These are phyloP conservation scores for Xiphorhynchus erythropygius DNA, from an alignment of 2,797 vertebrate genomes.

Conservation along the genomic window DNA sequence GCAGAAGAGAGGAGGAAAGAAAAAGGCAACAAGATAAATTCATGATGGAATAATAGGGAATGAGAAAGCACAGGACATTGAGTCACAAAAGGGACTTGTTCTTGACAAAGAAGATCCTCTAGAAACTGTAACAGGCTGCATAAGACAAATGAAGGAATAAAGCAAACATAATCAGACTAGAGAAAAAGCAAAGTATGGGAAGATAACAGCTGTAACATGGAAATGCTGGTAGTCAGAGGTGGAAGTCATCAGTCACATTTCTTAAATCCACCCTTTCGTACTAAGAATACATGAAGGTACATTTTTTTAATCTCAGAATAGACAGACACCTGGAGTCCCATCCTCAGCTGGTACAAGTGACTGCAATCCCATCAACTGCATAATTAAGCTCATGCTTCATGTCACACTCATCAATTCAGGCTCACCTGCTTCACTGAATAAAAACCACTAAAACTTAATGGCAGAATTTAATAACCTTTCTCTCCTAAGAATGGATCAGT, in stretches of 20 bases:
- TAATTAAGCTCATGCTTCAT: neutral
- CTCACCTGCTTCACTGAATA: constrained; percentile 21
- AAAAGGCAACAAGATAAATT: neutral
- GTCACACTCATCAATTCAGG: neutral
- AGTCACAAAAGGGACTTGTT: constrained; percentile 35
- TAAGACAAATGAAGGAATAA: constrained; percentile 24
- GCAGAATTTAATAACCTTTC: constrained; percentile 17
- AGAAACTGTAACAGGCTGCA: neutral
- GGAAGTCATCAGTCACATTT: constrained; percentile 42
- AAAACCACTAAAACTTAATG: constrained; percentile 10
- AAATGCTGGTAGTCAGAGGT: constrained; percentile 40
- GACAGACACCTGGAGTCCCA: constrained; percentile 14
- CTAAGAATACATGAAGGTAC: constrained; percentile 37
- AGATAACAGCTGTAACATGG: constrained; percentile 25
- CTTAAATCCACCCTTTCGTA: constrained; percentile 30
- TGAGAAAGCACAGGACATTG: constrained; percentile 13
- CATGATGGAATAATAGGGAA: constrained; percentile 20
- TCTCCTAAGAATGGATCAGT: neutral
- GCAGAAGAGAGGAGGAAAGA: neutral
- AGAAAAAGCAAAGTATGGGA: neutral
- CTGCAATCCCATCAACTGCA: neutral
- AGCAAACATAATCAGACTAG: neutral
- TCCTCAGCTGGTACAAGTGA: neutral
- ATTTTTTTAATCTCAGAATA: constrained; percentile 23
- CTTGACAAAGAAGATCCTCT: constrained; percentile 18